Base-by-base conservation (phyloP, 2,888 invertebrate genomes). In the Proisotoma minuta region DNA sequence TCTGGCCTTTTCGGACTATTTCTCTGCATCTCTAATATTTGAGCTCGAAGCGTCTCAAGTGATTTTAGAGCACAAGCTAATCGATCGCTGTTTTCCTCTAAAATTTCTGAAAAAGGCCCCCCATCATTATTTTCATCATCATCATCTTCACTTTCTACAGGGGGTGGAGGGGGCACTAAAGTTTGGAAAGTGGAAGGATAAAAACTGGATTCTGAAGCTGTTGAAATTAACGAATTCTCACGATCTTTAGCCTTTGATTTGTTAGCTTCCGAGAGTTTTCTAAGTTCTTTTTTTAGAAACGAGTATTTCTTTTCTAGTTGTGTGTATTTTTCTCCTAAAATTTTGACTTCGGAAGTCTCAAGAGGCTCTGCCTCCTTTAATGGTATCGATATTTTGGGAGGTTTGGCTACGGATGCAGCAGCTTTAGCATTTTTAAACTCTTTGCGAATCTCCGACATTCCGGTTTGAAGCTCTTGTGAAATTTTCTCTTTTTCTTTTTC, bases 221-320 rank as follows among this genome's bases (percentile, higher is more conserved):
- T 10, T n/a, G 22, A n/a, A 2, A 15, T 39, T 3, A 15, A n/a
- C n/a, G 47, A 28, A 27, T 3, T n/a, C 26, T 20, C 10, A 18
- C 8, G 34, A 34, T 8, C 8, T 15, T 34, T 39, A 26, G 2
- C 28, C 28, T 24, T 27, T 3, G 51, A 49, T 34, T 15, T 24
- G 29, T 51, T 20, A 43, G 18, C 43, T 12, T 43, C 43, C 10
- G 43, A 12, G 20, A 56, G 22, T 49, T 56, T 26, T 10, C 20
- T 87, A 10, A 90, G 87, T 71, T 91, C 89, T 23, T 85, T 87
- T 77, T 91, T 91, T 60, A 91, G 79, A 15, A 87, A 81, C 23
- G 86, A 82, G 74, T 91, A 90, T 77, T 91, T 91, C 75, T 89
- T 89, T 77, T 90, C 90, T 56, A 91, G 80, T 59, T 87, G 87